Evolutionary conservation across 92 coral and sea anemone genomes (phyloP).

Genomic region (Siderastrea siderea): DNA sequence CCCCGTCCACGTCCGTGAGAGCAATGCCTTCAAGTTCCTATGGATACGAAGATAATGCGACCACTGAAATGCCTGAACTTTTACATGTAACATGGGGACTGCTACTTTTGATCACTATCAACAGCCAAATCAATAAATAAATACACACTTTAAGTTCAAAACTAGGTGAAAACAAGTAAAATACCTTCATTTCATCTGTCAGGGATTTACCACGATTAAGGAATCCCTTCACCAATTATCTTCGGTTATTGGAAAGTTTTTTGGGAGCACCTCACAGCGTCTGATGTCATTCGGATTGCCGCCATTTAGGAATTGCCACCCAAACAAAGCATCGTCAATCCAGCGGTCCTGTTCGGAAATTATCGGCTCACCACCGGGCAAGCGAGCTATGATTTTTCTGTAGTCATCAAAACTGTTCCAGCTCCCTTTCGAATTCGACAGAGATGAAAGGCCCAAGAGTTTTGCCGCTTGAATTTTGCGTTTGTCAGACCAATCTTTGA

Average conservation of each 20-base stretch:
- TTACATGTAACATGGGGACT: too few relatives aligned
- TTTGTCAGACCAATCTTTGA: conserved; percentile 58
- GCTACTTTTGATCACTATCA: too few relatives aligned
- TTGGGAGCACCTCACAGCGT: conserved; percentile 45
- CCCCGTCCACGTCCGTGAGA: not conserved
- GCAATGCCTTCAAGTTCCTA: conserved; percentile 60
- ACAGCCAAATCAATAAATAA: too few relatives aligned
- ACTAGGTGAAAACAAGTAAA: not conserved
- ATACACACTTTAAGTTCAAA: too few relatives aligned
- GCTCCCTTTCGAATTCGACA: not conserved
- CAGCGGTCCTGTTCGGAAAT: conserved; percentile 40
- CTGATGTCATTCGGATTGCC: conserved; percentile 60
- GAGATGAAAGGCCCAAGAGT: conserved; percentile 68
- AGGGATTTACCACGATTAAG: conserved; percentile 46
- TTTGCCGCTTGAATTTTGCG: conserved; percentile 58
- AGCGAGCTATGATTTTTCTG: conserved; percentile 7
- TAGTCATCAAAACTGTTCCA: conserved; percentile 75
- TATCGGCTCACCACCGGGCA: conserved; percentile 24
- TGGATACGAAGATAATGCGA: not conserved
- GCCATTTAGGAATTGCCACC: conserved; percentile 66
- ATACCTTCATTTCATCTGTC: conserved; percentile 36
- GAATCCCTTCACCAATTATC: conserved; percentile 23
- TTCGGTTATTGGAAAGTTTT: conserved; percentile 50
- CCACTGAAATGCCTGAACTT: not conserved
- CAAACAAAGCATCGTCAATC: conserved; percentile 59